Evolutionary conservation across 2,888 invertebrate species (phyloP), one percentile per base, ranked within the genome.

Genomic region (Caenorhabditis becei): DNA sequence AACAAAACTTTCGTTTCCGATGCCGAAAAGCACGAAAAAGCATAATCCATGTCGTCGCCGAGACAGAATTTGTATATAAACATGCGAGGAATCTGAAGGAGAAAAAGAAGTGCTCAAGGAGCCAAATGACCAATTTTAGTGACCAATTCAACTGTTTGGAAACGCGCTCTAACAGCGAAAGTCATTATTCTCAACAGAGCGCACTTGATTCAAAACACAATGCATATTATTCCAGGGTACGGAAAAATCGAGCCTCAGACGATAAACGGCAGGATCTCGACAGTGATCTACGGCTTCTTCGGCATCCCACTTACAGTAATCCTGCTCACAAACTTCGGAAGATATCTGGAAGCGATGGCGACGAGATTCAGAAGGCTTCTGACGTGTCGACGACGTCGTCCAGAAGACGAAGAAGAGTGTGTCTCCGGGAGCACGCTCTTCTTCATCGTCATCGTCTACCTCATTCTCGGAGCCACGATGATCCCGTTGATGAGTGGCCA

Each of bases 281-380:
- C 90, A 26, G 90, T 90, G 4, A 84, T 89, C 58, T 90, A 88
- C 75, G 90, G 90, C 0, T 89, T 90, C 56, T 67, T 90, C 32
- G 90, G 90, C 8, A 90, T 90, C 37, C 90, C 90, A 0, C 71
- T 90, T 23, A 89, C 89, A 10, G 89, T 90, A 14, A 90, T 90
- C 35, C 83, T 90, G n/a, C 82, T 90, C 41, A 88, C 90, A 4
- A 90, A 90, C 56, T 84, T 90, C 51, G 90, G 90, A 26, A 77
- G 89, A 77, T 90, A 89, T 65, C 65, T 90, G 16, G 89, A 89
- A 44, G 69, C 80, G 7, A 61, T 86, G 51, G 89, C 90, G 23
- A 74, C 83, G 8, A 72, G 77, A n/a, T 67, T 83, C n/a, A 23
- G 82, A 51, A 47, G 70, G 28, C 66, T 66, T 44, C 23, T 78